Evolutionary conservation across 2,888 invertebrate genomes (phyloP).

Genomic region (Eudasyphora cyanicolor): DNA sequence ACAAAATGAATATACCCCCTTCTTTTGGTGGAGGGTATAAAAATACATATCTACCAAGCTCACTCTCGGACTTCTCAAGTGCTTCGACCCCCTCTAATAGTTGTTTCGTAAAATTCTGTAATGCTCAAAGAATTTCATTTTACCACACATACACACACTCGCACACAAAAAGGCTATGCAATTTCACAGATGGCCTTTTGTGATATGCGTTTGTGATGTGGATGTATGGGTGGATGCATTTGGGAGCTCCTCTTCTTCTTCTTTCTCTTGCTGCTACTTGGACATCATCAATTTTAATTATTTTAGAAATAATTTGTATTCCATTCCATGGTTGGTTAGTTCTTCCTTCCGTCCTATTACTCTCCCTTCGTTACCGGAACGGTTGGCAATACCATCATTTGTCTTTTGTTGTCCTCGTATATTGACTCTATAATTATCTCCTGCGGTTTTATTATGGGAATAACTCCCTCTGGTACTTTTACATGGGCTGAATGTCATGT

Average conservation of each 20-base stretch:
- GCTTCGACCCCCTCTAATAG: too few species aligned
- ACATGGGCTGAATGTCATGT: neutral
- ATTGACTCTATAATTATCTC: constrained; percentile 10
- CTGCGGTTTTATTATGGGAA: neutral
- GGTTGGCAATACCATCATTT: neutral
- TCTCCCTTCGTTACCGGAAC: neutral
- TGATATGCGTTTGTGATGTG: neutral
- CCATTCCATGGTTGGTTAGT: constrained; percentile 7
- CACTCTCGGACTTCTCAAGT: too few species aligned
- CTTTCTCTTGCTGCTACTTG: neutral
- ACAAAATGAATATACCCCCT: too few species aligned
- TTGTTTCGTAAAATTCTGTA: neutral
- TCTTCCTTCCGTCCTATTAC: neutral
- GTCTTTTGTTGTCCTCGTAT: too few species aligned
- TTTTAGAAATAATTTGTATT: constrained; percentile 34
- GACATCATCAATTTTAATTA: constrained; percentile 28
- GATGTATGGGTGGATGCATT: neutral
- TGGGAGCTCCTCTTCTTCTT: neutral
- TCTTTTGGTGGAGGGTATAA: too few species aligned
- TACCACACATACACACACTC: neutral
- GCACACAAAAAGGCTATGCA: neutral
- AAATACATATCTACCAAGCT: too few species aligned
- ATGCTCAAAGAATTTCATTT: neutral
- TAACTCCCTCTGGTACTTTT: too few species aligned
- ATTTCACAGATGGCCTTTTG: neutral